A percentile compares a stretch with the other conserved stretches of the same genome.
phyloP scores from a whole-genome alignment of 1,140 invertebrate species.

The Pseudomyrmex dendroicus region DNA sequence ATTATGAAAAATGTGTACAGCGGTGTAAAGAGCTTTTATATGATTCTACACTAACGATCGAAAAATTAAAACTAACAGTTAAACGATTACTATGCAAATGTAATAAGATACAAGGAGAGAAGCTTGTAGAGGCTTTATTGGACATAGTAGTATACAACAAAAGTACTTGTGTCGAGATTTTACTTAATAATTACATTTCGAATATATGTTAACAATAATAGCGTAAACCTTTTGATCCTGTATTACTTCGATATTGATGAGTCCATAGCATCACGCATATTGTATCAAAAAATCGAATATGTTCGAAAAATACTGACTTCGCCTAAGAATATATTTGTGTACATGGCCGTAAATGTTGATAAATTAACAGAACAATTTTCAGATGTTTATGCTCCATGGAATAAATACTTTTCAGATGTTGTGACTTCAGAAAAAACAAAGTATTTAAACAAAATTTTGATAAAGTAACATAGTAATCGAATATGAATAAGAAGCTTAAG shows the following conservation, averaged over 20 bases:
- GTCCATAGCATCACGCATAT: too few species aligned
- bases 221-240: not conserved
- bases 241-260: too few species aligned
- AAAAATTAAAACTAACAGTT: constrained; percentile 91
- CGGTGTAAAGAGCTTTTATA: constrained; percentile 92
- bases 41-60: constrained; percentile 88
- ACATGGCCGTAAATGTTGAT: constrained; percentile 90
- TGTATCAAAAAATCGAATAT: too few species aligned
- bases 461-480: too few species aligned
- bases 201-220: not conserved
- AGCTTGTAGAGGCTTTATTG: constrained; percentile 68
- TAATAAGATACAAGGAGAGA: too few species aligned
- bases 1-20: constrained; percentile 91
- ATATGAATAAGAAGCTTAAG: too few species aligned
- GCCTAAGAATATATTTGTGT: constrained; percentile 88
- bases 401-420: constrained; percentile 82
- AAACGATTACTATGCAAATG: constrained; percentile 81
- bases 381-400: constrained; percentile 86
- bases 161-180: constrained; percentile 82
- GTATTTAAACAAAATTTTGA: too few species aligned
- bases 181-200: too few species aligned
- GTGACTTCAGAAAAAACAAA: constrained; percentile 71
- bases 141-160: constrained; percentile 87
- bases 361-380: constrained; percentile 84
- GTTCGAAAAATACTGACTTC: constrained; percentile 87